Evolutionary conservation across 1,140 invertebrate genomes (phyloP).

Genomic region (Hylaeus anthracinus): DNA sequence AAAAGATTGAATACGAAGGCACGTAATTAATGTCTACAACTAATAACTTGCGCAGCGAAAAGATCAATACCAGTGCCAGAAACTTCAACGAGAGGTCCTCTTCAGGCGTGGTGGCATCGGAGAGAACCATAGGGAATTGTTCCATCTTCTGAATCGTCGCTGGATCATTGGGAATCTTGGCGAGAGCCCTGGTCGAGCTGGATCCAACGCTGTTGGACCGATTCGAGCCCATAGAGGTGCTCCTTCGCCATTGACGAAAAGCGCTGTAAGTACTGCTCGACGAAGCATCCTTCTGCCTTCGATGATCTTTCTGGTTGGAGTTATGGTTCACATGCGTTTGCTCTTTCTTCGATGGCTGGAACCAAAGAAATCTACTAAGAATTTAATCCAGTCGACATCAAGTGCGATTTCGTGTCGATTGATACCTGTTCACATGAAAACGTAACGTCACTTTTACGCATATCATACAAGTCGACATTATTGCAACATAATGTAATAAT

Average conservation of each 20-base stretch:
- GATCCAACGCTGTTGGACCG: slow-evolving; percentile 47
- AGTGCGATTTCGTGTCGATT: not conserved
- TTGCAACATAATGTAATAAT: no score
- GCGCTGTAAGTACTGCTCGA: slow-evolving; percentile 62
- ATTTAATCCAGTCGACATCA: slow-evolving; percentile 56
- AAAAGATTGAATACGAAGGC: no score
- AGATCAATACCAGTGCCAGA: slow-evolving; percentile 68
- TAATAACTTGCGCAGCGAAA: no score
- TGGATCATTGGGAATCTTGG: slow-evolving; percentile 53
- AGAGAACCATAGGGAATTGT: slow-evolving; percentile 72
- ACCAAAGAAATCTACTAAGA: slow-evolving; percentile 66
- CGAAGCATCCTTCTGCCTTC: slow-evolving; percentile 63
- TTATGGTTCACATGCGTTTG: slow-evolving; percentile 54
- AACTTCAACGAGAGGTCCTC: slow-evolving; percentile 75
- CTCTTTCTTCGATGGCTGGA: slow-evolving; percentile 70
- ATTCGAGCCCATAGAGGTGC: slow-evolving; percentile 60
- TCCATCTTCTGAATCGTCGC: slow-evolving; percentile 67
- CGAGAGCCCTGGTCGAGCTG: slow-evolving; percentile 41
- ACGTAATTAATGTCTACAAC: no score
- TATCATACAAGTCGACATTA: no score
- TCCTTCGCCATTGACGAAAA: slow-evolving; percentile 73
- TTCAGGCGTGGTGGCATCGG: slow-evolving; percentile 71
- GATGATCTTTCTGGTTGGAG: slow-evolving; percentile 39
- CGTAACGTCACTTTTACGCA: no score
- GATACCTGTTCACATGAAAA: not conserved